Evolutionary conservation across 37 sponge, comb jelly and placozoan species (phyloP).

Genomic region (Haliclona indistincta): DNA sequence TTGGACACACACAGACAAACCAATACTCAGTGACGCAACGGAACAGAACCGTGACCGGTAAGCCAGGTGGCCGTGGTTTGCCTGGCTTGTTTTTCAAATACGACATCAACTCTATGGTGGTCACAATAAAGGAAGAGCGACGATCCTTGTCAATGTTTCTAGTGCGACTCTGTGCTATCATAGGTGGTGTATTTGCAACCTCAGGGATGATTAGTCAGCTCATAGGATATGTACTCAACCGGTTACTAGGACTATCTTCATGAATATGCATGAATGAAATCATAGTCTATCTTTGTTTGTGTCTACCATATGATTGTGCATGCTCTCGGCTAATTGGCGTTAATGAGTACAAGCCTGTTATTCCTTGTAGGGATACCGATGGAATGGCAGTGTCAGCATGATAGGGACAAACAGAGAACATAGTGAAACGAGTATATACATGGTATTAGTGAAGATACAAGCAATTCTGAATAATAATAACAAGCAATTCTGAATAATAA

Average conservation of each 20-base stretch:
- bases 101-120: conserved; percentile 83
- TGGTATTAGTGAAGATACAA: too few relatives aligned
- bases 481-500: too few relatives aligned
- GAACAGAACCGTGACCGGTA: conserved; percentile 46
- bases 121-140: conserved; percentile 64
- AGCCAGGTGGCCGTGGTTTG: conserved; percentile 56
- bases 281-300: too few relatives aligned
- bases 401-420: too few relatives aligned
- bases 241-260: neutral
- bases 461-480: too few relatives aligned
- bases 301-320: too few relatives aligned
- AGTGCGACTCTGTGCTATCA: conserved; percentile 82
- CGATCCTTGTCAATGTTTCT: conserved; percentile 78
- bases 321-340: too few relatives aligned
- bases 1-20: too few relatives aligned
- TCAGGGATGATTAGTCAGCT: conserved; percentile 82
- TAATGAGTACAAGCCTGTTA: too few relatives aligned
- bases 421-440: too few relatives aligned
- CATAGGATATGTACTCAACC: conserved; percentile 54
- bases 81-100: conserved; percentile 92
- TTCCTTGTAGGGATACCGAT: too few relatives aligned
- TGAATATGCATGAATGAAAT: neutral
- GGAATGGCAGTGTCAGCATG: too few relatives aligned
- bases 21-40: conserved; percentile 91
- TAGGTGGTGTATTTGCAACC: conserved; percentile 97